These are phyloP conservation scores for Leucophenga montana DNA, from an alignment of 2,888 invertebrate genomes.

Conservation along the genomic window DNA sequence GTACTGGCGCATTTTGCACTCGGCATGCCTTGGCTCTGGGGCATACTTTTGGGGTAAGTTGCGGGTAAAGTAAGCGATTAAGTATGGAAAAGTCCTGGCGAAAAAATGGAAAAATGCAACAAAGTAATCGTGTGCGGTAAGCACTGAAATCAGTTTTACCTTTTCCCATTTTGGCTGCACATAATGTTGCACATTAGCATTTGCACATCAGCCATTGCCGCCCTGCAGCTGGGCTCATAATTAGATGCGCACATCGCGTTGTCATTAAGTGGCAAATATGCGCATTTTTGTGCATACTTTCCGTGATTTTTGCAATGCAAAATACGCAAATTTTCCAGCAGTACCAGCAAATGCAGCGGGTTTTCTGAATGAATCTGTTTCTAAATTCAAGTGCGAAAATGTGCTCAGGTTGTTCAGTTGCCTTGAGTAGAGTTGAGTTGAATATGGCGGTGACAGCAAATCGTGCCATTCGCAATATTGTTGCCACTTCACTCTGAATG, in stretches of 20 bases:
- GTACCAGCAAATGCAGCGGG: neutral
- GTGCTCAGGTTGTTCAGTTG: too few species aligned
- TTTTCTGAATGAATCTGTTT: too few species aligned
- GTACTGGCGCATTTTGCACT: slow-evolving; percentile 75
- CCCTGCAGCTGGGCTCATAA: slow-evolving; percentile 15
- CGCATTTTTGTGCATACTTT: slow-evolving; percentile 23
- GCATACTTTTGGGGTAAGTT: slow-evolving; percentile 74
- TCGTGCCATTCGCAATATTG: too few species aligned
- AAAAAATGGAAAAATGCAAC: neutral
- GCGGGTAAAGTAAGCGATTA: neutral
- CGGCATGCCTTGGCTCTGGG: slow-evolving; percentile 78
- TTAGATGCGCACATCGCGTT: slow-evolving; percentile 33
- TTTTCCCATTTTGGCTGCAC: slow-evolving; percentile 16
- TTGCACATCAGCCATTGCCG: neutral
- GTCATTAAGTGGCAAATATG: slow-evolving; percentile 36
- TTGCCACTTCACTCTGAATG: too few species aligned
- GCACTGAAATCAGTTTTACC: neutral
- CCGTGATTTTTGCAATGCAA: neutral
- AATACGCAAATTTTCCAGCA: neutral
- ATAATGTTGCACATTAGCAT: slow-evolving; percentile 30
- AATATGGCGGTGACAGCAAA: too few species aligned
- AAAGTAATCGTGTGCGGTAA: slow-evolving; percentile 7
- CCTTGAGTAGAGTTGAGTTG: too few species aligned
- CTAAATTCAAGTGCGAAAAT: too few species aligned
- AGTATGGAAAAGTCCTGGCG: too few species aligned